phyloP scores from a whole-genome alignment of 1,140 invertebrate genomes.

The Chelonus insularis region DNA sequence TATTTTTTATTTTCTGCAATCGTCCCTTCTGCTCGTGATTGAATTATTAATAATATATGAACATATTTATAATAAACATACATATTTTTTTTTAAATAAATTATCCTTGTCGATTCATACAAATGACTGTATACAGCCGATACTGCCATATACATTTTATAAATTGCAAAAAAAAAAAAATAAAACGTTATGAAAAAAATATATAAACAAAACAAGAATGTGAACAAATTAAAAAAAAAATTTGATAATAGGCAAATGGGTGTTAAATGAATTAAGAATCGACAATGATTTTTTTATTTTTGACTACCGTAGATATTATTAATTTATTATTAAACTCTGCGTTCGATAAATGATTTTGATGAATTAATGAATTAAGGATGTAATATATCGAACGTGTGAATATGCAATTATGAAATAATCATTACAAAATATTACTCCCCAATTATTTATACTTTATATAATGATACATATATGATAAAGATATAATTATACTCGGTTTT shows the following conservation, averaged over 20 bases:
- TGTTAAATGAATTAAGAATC: background rate
- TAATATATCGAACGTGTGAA: background rate
- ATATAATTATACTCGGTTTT: too few relatives aligned
- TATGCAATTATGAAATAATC: too few relatives aligned
- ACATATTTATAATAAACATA: too few relatives aligned
- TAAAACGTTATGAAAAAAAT: too few relatives aligned
- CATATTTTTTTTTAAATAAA: background rate
- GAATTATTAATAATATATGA: too few relatives aligned
- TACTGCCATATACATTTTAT: background rate
- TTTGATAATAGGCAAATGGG: background rate
- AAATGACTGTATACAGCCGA: background rate
- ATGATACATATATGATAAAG: background rate
- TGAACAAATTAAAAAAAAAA: too few relatives aligned
- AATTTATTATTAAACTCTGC: background rate
- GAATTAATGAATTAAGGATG: background rate
- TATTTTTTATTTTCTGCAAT: slow-evolving; percentile 15
- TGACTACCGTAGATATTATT: background rate
- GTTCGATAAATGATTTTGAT: background rate
- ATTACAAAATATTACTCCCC: slow-evolving; percentile 25
- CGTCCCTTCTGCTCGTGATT: background rate
- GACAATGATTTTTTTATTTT: background rate
- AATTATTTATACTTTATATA: slow-evolving; percentile 7
- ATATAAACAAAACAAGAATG: too few relatives aligned
- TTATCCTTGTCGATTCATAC: background rate
- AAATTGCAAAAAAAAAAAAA: too few relatives aligned